Evolutionary conservation across 2,113 vertebrate genomes (phyloP).

Genomic region (Tylochromis polylepis): DNA sequence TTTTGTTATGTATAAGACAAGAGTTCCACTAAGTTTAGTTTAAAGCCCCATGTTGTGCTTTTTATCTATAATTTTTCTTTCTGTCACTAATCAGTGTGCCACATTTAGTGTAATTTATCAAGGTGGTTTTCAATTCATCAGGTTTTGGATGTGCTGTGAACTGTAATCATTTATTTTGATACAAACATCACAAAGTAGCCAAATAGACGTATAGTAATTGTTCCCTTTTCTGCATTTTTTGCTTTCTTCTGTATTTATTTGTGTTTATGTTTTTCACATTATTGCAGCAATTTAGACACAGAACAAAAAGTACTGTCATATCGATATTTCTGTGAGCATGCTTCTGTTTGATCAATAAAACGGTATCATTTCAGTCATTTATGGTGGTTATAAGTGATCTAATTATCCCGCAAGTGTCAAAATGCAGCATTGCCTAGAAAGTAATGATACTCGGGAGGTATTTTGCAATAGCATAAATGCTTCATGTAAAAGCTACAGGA

Average conservation of each 20-base stretch:
- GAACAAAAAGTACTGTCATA: not conserved
- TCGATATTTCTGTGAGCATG: not conserved
- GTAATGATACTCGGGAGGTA: not conserved
- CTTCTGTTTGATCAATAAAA: slow-evolving; percentile 23
- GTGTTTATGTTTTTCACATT: not conserved
- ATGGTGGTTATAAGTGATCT: not conserved
- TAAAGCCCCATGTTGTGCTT: not conserved
- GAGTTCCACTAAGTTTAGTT: not conserved
- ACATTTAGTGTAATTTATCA: not conserved
- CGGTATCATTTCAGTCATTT: not conserved
- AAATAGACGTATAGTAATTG: not conserved
- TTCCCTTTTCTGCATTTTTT: not conserved
- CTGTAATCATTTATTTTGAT: not conserved
- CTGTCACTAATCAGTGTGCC: not conserved
- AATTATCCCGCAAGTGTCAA: not conserved
- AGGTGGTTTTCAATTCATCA: not conserved
- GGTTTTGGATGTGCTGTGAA: not conserved
- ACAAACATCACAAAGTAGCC: not conserved
- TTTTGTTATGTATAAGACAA: not conserved
- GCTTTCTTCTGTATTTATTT: not conserved
- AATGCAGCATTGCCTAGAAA: not conserved
- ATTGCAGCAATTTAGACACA: not conserved
- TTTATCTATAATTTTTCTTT: not conserved
- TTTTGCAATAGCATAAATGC: not conserved
- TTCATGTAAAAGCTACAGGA: not conserved